phyloP scores from a whole-genome alignment of 2,888 invertebrate genomes.

The Microctonus hyperodae region DNA sequence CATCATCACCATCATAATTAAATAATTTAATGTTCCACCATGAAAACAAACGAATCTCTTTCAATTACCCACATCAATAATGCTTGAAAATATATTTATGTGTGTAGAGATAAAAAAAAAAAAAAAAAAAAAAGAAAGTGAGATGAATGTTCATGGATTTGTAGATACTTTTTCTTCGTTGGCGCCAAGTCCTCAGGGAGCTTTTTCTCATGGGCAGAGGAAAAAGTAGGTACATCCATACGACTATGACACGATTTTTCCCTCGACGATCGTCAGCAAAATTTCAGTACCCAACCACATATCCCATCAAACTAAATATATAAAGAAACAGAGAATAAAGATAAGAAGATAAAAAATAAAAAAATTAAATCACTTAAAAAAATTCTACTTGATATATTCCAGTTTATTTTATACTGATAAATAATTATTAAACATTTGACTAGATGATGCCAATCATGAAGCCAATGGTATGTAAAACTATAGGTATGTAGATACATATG shows the following conservation, averaged over 20 bases:
- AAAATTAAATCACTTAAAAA: no score
- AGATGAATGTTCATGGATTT: conserved; percentile 41
- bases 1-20: neutral
- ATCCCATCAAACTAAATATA: conserved; percentile 34
- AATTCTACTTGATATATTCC: no score
- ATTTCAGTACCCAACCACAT: conserved; percentile 57
- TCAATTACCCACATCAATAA: conserved; percentile 52
- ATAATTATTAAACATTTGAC: no score
- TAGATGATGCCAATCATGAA: neutral
- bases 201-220: conserved; percentile 38
- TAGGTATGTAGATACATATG: no score
- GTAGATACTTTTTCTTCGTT: neutral
- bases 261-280: conserved; percentile 60
- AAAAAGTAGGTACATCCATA: conserved; percentile 16
- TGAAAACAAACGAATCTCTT: conserved; percentile 52
- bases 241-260: conserved; percentile 38
- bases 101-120: no score
- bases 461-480: no score
- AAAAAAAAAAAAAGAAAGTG: no score
- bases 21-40: neutral
- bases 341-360: no score
- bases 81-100: conserved; percentile 25
- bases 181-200: conserved; percentile 55
- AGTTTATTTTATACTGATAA: no score
- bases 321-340: neutral